Evolutionary conservation across 2,113 vertebrate species (phyloP), one percentile per base, ranked within the genome.

Genomic region (Stercorarius parasiticus): DNA sequence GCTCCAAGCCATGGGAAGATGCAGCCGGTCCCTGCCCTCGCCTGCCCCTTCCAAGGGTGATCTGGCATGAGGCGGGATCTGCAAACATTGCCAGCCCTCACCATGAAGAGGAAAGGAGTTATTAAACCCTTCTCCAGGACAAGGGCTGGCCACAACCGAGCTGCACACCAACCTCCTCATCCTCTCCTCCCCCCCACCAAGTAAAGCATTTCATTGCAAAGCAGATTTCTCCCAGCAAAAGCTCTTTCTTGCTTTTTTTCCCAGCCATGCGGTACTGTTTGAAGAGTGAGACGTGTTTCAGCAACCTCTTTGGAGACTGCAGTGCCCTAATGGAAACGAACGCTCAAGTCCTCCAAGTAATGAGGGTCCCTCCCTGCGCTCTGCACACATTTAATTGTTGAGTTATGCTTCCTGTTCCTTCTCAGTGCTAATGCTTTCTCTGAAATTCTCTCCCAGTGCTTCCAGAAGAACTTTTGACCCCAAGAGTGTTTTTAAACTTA

Each of bases 391-490:
- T 79, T 95, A 94, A 89, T 94, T 95, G 88, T 89, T 92, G 91
- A 97, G 66, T 96, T 97, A 97, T 85, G 88, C 80, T 97, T 87
- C 90, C 93, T 95, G 77, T 82, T 96, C 82, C 88, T 87, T 94
- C 91, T 65, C 88, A 93, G 70, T 30, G 79, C 66, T 81, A 96
- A 91, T 64, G 80, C 82, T 95, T 97, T 96, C 92, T 95, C 90
- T 95, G 95, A 97, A 97, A 97, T 78, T 94, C 94, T 94, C 76
- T 87, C 76, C 73, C 80, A 80, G 67, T 91, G 82, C 96, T 96
- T 96, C 90, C 78, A 91, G 76, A 86, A 92, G 93, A 97, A 96
- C 95, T 98, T 95, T 92, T 96, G 91, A 97, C 95, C 95, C 86
- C 81, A 43, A 62, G 66, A 80, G 32, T 93, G 95, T 87, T 97